Base-by-base conservation (phyloP, 2,888 invertebrate species). In the Euclidia mi region DNA sequence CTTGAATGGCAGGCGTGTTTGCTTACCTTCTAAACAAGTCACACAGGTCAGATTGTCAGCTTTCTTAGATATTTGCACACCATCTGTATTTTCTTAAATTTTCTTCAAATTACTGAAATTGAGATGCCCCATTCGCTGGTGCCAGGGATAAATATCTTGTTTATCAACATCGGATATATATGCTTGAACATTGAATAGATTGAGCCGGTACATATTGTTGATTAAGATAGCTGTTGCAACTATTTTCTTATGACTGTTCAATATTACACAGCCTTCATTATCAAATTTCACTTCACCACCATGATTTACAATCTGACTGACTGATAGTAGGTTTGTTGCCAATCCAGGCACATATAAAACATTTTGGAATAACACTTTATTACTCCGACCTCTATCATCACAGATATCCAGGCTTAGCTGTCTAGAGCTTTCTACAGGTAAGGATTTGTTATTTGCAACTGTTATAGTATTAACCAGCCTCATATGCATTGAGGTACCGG, bases 1-100 rank as follows among this genome's bases (percentile, higher is more conserved):
- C 3, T 50, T 56, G 2, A 49, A 42, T 9, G 56, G 50, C 9
- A 31, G 1, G 1, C 56, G 10, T 2, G 41, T 18, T 9, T 56
- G 56, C 11, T 50, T 56, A 2, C 41, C 50, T 37, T 41, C 25
- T 0, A 41, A 0, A 10, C 50, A 56, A 1, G 29, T 2, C 0
- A 38, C 14, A 20, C 55, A 55, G 1, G 28, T 29, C 2, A 43
- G 17, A 15, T 42, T 37, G 28, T 18, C 2, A 3, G 35, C 14
- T 11, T 43, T 3, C 14, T 14, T 14, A 34, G 42, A 31, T 15
- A 42, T 6, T 9, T 29, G 15, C 4, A 53, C 53, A 42, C 18
- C 34, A 0, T 35, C 29, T 25, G 41, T 11, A 18, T n/a, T 18
- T 0, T 42, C 14, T n/a, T 12, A 7, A n/a, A 53, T 1, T 20